Percentiles rank a stretch among this genome's conserved stretches.
Evolutionary conservation across 1,140 invertebrate genomes (phyloP).

Genomic region (Heliconius hewitsoni): DNA sequence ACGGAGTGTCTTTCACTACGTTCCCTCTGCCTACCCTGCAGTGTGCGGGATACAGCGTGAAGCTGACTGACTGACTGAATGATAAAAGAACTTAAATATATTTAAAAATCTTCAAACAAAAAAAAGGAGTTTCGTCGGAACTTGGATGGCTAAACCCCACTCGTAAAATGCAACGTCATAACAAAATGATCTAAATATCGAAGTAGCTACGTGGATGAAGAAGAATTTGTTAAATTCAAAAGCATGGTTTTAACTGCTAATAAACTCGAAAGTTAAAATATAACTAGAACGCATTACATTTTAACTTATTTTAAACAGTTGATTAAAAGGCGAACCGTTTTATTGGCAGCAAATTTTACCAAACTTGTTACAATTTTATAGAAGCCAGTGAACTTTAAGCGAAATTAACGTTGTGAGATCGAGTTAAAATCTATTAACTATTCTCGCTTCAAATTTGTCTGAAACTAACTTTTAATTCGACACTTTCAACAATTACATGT

Average conservation of each 20-base stretch:
- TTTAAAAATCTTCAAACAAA: too few relatives aligned
- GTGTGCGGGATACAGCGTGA: too few relatives aligned
- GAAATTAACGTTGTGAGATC: constrained; percentile 69
- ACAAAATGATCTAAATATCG: too few relatives aligned
- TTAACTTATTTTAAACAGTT: background rate
- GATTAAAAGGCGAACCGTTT: background rate
- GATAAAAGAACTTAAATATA: too few relatives aligned
- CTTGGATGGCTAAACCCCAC: too few relatives aligned
- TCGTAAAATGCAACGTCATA: too few relatives aligned
- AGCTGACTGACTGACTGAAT: too few relatives aligned
- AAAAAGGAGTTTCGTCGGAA: too few relatives aligned
- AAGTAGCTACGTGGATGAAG: too few relatives aligned
- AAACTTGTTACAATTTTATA: constrained; percentile 66
- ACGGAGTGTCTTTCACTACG: too few relatives aligned
- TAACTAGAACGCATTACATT: background rate
- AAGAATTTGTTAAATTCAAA: background rate
- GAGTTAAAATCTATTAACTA: constrained; percentile 73
- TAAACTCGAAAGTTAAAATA: background rate
- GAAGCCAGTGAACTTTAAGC: constrained; percentile 56
- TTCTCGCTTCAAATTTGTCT: constrained; percentile 68
- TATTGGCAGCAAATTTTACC: constrained; percentile 48
- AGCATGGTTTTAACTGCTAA: background rate
- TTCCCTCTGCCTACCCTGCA: too few relatives aligned
- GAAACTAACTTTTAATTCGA: constrained; percentile 66
- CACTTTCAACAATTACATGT: constrained; percentile 46